phyloP scores from a whole-genome alignment of 2,113 vertebrate genomes.

The Lipotes vexillifer region DNA sequence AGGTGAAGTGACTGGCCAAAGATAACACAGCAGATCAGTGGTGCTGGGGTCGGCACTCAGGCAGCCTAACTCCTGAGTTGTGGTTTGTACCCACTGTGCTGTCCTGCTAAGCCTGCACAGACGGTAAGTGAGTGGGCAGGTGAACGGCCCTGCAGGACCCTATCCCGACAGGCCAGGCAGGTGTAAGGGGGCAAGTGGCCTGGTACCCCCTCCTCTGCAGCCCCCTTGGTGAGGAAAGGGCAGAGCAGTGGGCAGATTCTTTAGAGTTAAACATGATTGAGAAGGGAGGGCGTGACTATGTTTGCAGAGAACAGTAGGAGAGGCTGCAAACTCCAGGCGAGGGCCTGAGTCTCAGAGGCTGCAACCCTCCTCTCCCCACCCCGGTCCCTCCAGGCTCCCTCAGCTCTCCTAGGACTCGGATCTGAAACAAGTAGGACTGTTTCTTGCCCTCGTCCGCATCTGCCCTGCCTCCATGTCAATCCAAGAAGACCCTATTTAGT shows the following conservation, averaged over 20 bases:
- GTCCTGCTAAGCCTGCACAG: background rate
- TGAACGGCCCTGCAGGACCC: too few relatives aligned
- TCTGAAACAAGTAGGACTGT: background rate
- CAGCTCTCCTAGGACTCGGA: background rate
- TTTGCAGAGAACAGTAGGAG: background rate
- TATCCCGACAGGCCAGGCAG: background rate
- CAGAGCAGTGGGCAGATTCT: background rate
- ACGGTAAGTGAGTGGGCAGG: background rate
- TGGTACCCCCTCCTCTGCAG: background rate
- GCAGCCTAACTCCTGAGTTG: too few relatives aligned
- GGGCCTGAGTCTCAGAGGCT: too few relatives aligned
- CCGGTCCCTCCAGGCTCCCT: background rate
- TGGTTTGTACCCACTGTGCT: background rate
- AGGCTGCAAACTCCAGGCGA: background rate
- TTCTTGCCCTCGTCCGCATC: background rate
- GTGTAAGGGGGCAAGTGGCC: too few relatives aligned
- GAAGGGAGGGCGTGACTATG: background rate
- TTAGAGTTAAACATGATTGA: background rate
- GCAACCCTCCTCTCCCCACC: accelerated
- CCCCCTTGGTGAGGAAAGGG: background rate
- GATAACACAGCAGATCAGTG: background rate
- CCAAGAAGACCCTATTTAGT: background rate
- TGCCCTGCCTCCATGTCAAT: background rate
- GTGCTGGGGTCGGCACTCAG: background rate
- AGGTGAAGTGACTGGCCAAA: background rate